A percentile compares a stretch with the other conserved stretches of the same genome.
These are phyloP conservation scores for Empis stercorea DNA, from an alignment of 2,888 invertebrate genomes.

Conservation along the genomic window DNA sequence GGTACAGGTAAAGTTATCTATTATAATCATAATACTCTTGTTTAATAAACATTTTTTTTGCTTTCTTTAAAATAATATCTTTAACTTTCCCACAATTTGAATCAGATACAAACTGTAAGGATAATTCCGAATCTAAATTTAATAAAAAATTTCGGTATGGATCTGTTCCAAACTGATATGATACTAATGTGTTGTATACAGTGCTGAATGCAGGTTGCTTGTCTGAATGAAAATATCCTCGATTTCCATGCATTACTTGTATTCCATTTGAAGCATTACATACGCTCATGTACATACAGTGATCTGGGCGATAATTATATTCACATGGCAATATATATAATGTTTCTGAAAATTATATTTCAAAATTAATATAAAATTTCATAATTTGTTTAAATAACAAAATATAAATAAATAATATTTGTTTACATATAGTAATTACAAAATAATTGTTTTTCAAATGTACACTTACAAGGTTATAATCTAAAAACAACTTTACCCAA, in stretches of 20 bases:
- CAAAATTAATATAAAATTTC: not conserved
- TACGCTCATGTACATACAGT: constrained; percentile 89
- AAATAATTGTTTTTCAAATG: too few relatives aligned
- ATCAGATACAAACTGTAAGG: constrained; percentile 40
- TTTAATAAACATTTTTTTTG: constrained; percentile 32
- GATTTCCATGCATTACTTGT: constrained; percentile 77
- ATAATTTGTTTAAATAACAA: not conserved
- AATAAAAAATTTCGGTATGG: constrained; percentile 47
- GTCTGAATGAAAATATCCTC: constrained; percentile 71
- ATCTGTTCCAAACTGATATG: constrained; percentile 53
- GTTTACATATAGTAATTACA: too few relatives aligned
- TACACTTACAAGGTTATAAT: too few relatives aligned
- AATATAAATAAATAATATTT: too few relatives aligned
- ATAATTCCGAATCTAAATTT: constrained; percentile 35
- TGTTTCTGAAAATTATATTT: constrained; percentile 49
- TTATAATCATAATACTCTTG: constrained; percentile 21
- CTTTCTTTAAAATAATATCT: constrained; percentile 39
- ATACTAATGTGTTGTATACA: constrained; percentile 44
- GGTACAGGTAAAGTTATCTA: not conserved
- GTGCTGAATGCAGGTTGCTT: constrained; percentile 76
- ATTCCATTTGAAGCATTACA: constrained; percentile 58
- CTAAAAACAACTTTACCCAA: too few relatives aligned
- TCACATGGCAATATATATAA: constrained; percentile 69
- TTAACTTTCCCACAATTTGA: constrained; percentile 53
- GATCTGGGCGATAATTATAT: constrained; percentile 88